These are phyloP conservation scores for Datnioides undecimradiatus DNA, from an alignment of 2,113 vertebrate species.

Conservation along the genomic window DNA sequence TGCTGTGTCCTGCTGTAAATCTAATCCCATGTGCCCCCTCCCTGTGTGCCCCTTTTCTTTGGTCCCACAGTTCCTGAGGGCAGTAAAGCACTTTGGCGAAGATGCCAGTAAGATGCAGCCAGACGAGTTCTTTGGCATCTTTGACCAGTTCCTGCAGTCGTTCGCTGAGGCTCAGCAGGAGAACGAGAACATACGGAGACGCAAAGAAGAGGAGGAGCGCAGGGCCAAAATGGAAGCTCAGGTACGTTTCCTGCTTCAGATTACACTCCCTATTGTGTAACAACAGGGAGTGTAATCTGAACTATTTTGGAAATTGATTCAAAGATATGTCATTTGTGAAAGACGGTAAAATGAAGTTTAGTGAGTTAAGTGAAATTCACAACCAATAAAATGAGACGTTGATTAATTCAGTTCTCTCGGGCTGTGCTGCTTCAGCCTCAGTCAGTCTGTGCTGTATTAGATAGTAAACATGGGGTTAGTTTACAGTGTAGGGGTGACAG, in stretches of 20 bases:
- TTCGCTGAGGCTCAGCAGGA: constrained; percentile 95
- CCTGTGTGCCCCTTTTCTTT: constrained; percentile 38
- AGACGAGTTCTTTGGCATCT: constrained; percentile 98
- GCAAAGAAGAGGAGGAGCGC: constrained; percentile 97
- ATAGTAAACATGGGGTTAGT: no score
- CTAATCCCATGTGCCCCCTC: constrained; percentile 39
- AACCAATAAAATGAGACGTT: no score
- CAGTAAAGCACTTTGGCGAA: constrained; percentile 96
- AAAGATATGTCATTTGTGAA: neutral
- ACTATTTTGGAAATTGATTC: neutral
- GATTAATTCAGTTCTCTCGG: no score
- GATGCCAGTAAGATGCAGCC: constrained; percentile 95
- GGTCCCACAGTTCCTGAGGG: constrained; percentile 88
- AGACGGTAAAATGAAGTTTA: neutral
- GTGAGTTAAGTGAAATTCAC: no score
- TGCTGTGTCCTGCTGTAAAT: constrained; percentile 62
- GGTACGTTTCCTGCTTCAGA: constrained; percentile 79
- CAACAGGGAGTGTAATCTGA: neutral
- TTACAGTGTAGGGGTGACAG: no score
- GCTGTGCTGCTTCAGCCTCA: no score
- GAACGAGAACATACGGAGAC: constrained; percentile 96
- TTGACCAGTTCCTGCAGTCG: constrained; percentile 97
- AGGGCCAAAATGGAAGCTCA: constrained; percentile 95
- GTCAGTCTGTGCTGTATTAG: no score
- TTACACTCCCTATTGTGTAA: no score